A percentile compares a stretch with the other conserved stretches of the same genome.
phyloP scores from a whole-genome alignment of 2,888 invertebrate species.

The Patella ulyssiponensis region DNA sequence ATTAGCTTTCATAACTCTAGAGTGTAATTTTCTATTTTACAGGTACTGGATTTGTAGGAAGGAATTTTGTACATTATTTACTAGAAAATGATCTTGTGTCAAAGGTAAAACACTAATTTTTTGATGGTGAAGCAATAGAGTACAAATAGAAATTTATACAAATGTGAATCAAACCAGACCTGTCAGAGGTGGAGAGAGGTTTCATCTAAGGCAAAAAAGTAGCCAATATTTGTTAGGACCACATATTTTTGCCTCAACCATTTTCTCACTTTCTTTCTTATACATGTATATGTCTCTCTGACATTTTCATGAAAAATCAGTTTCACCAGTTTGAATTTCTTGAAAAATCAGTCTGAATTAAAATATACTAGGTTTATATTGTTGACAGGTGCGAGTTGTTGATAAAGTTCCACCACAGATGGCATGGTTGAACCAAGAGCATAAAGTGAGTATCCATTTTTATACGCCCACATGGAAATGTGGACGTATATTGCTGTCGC shows the following conservation, averaged over 20 bases:
- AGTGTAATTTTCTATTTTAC: constrained; percentile 41
- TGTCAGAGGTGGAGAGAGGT: too few relatives aligned
- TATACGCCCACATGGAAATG: too few relatives aligned
- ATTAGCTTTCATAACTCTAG: too few relatives aligned
- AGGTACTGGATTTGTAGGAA: constrained; percentile 95
- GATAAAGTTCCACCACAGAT: constrained; percentile 95
- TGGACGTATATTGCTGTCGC: too few relatives aligned
- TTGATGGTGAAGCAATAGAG: too few relatives aligned
- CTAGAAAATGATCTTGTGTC: constrained; percentile 84
- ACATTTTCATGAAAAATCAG: too few relatives aligned
- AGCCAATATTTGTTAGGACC: too few relatives aligned
- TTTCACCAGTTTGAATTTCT: too few relatives aligned
- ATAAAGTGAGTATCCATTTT: constrained; percentile 74
- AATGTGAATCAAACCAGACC: too few relatives aligned
- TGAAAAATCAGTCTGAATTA: background rate
- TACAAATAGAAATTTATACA: background rate
- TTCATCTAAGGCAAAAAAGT: background rate
- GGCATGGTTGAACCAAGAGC: constrained; percentile 87
- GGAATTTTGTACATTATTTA: constrained; percentile 87
- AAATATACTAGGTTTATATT: constrained; percentile 23
- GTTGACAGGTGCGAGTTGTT: constrained; percentile 76
- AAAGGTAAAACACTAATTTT: constrained; percentile 73
- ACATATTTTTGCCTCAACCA: too few relatives aligned
- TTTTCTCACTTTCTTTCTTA: too few relatives aligned
- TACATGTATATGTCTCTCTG: too few relatives aligned